These are phyloP conservation scores for Tribolium freemani DNA, from an alignment of 2,888 invertebrate genomes.

Conservation along the genomic window DNA sequence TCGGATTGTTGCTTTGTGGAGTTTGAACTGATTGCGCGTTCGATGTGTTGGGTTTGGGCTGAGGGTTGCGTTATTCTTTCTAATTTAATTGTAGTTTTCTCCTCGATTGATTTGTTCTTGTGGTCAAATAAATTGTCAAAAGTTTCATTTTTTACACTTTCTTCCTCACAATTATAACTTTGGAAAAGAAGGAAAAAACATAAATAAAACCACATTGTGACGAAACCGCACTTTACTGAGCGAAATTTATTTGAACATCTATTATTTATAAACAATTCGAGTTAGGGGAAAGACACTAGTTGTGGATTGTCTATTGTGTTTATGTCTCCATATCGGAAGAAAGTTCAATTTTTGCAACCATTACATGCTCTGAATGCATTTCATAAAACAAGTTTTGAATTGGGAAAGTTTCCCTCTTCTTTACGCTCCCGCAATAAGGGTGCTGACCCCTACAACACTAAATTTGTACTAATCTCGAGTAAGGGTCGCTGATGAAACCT, in stretches of 20 bases:
- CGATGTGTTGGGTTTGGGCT: conserved; percentile 45
- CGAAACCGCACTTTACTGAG: not conserved
- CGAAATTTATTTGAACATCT: conserved; percentile 8
- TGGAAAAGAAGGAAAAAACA: conserved; percentile 14
- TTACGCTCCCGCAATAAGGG: not conserved
- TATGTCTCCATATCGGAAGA: conserved; percentile 51
- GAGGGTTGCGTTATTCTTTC: conserved; percentile 49
- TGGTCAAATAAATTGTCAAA: not conserved
- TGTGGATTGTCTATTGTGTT: conserved; percentile 53
- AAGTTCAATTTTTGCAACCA: conserved; percentile 49
- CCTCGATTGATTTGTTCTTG: conserved; percentile 2
- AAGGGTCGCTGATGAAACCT: not conserved
- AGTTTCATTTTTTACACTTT: conserved; percentile 9
- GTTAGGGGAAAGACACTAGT: not conserved
- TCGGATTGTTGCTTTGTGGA: conserved; percentile 39
- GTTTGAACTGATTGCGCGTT: conserved; percentile 41
- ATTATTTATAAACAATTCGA: conserved; percentile 29
- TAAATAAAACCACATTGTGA: conserved; percentile 17
- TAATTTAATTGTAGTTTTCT: conserved; percentile 9
- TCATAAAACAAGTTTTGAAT: conserved; percentile 13
- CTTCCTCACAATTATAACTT: not conserved
- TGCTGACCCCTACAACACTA: not conserved
- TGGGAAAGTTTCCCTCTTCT: conserved; percentile 23
- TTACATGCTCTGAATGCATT: conserved; percentile 53
- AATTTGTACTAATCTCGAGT: not conserved